These are phyloP conservation scores for Florisuga fusca DNA, from an alignment of 2,797 vertebrate species.

Conservation along the genomic window DNA sequence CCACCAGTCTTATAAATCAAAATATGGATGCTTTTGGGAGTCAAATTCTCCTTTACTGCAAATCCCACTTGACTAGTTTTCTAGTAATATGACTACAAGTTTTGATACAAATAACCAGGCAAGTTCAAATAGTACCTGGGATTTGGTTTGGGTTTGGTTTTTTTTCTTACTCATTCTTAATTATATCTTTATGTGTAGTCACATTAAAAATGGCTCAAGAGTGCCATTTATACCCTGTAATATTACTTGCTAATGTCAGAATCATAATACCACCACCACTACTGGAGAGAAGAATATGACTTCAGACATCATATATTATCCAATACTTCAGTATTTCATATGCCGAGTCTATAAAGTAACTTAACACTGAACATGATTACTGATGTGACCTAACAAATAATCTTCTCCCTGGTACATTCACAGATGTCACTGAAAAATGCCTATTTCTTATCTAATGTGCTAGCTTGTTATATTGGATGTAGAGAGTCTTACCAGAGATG, in stretches of 20 bases:
- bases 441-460: not conserved
- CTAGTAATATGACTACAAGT: not conserved
- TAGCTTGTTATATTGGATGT: not conserved
- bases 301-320: not conserved
- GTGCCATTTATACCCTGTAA: not conserved
- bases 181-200: not conserved
- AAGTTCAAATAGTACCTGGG: not conserved
- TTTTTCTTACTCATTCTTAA: not conserved
- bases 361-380: not conserved
- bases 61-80: not conserved
- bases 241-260: not conserved
- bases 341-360: not conserved
- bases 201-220: not conserved
- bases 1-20: not conserved
- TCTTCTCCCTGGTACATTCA: not conserved
- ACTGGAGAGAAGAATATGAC: not conserved
- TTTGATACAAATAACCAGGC: not conserved
- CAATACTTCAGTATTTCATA: not conserved
- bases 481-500: not conserved
- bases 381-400: not conserved
- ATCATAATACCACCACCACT: not conserved
- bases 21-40: not conserved
- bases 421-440: not conserved
- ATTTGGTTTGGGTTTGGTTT: not conserved
- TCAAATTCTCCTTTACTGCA: not conserved